Evolutionary conservation across 2,113 vertebrate species (phyloP), one percentile per base, ranked within the genome.

Genomic region (Coptodon bakossiorum): DNA sequence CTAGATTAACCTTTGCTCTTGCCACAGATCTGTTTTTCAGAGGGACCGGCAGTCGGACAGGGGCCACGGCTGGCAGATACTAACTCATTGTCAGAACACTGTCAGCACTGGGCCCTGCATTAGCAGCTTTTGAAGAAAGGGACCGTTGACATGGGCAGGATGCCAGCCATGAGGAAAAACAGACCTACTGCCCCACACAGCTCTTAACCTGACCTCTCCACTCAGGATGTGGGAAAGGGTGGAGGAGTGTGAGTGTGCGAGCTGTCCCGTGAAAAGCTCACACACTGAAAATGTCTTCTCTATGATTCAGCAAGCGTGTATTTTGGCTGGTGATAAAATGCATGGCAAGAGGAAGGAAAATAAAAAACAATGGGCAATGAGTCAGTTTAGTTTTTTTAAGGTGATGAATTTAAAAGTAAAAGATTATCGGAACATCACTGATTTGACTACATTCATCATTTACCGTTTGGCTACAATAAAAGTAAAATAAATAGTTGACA

Each of bases 1-100:
- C 93, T 93, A 92, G 95, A 95, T 95, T 96, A 96, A 94, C 94
- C 93, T 95, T 93, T 95, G 95, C 93, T 93, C 94, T 88, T 29
- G 19, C 90, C 88, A 91, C 85, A 82, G 93, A 95, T 95, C 93
- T 94, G 94, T 94, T 95, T 94, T 95, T 94, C 92, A 88, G 89
- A 52, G 92, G 86, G 92, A 90, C 91, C 84, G 24, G 82, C 90
- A 86, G 83, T 84, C 79, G 24, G 88, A 90, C 88, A 83, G 91
- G 86, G 92, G 86, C 89, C 92, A 27, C 6, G 87, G 63, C 86
- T 85, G 90, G 80, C 78, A 71, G 93, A 92, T 91, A 95, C 91
- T 92, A 93, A 90, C 86, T 95, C 93, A 94, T 92, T 94, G 95
- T 95, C 94, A 91, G 91, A 84, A 50, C 83, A 82, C 90, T 93